phyloP scores from a whole-genome alignment of 2,888 invertebrate genomes.

The Harpalus rubripes region DNA sequence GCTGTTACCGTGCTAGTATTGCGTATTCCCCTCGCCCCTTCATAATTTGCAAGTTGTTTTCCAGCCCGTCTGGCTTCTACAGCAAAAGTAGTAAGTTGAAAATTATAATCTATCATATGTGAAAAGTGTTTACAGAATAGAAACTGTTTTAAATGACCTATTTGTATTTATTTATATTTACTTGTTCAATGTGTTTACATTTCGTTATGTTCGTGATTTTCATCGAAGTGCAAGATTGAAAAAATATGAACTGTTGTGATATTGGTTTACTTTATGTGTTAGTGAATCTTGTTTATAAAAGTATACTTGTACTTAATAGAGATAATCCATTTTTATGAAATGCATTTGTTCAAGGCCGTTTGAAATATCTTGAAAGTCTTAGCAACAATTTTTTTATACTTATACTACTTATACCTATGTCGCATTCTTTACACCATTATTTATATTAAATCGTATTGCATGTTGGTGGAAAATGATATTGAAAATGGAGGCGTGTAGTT shows the following conservation, averaged over 20 bases:
- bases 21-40: constrained; percentile 65
- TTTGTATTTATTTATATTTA: constrained; percentile 23
- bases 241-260: constrained; percentile 47
- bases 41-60: constrained; percentile 65
- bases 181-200: constrained; percentile 55
- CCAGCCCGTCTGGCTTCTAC: constrained; percentile 65
- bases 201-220: constrained; percentile 45
- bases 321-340: constrained; percentile 47
- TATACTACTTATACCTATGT: constrained; percentile 39
- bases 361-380: constrained; percentile 59
- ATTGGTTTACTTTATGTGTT: constrained; percentile 24
- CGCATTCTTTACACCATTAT: constrained; percentile 54
- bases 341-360: constrained; percentile 61
- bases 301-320: constrained; percentile 25
- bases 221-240: constrained; percentile 37
- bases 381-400: constrained; percentile 52
- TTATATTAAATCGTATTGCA: not conserved
- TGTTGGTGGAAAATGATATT: not conserved
- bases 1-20: constrained; percentile 66
- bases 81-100: constrained; percentile 65
- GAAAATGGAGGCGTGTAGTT: constrained; percentile 27
- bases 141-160: constrained; percentile 30
- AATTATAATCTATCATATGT: constrained; percentile 26
- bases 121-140: not conserved
- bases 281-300: constrained; percentile 9